These are phyloP conservation scores for Corythaeola cristata DNA, from an alignment of 2,113 vertebrate species.

Conservation along the genomic window DNA sequence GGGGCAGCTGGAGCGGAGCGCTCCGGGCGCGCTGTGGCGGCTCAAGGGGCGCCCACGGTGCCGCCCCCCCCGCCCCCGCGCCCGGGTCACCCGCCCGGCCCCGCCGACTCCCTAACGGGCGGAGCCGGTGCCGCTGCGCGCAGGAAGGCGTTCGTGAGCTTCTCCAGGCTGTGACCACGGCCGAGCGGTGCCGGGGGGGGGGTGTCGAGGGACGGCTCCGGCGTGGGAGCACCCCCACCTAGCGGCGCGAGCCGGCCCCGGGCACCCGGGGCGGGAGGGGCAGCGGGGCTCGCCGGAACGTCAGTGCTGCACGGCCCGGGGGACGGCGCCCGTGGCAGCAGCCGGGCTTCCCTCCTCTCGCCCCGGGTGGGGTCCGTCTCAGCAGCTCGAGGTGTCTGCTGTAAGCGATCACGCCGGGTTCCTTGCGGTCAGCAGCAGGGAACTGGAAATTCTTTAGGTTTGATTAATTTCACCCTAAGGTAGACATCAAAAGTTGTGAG, in stretches of 20 bases:
- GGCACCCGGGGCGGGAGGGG: background rate
- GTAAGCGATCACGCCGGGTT: background rate
- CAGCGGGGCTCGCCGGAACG: background rate
- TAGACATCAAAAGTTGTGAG: background rate
- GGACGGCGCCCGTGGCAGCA: accelerated
- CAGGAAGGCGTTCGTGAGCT: accelerated
- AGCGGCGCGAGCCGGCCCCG: background rate
- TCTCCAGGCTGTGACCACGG: accelerated
- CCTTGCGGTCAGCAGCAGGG: background rate
- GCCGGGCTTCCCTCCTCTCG: background rate
- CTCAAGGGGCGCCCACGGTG: too few species aligned
- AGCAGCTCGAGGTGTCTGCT: background rate
- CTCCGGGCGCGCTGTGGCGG: too few species aligned
- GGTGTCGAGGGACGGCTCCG: background rate
- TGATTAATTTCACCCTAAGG: background rate
- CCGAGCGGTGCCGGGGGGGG: background rate
- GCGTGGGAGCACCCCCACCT: constrained; percentile 48
- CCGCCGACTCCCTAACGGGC: accelerated
- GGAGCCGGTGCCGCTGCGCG: accelerated
- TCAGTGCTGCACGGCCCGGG: background rate
- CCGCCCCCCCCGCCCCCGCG: too few species aligned
- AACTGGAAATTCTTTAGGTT: background rate
- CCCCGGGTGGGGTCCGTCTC: background rate
- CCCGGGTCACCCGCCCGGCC: too few species aligned
- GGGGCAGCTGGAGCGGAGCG: too few species aligned